phyloP scores from a whole-genome alignment of 2,797 vertebrate genomes.

The Myotis findleyi region DNA sequence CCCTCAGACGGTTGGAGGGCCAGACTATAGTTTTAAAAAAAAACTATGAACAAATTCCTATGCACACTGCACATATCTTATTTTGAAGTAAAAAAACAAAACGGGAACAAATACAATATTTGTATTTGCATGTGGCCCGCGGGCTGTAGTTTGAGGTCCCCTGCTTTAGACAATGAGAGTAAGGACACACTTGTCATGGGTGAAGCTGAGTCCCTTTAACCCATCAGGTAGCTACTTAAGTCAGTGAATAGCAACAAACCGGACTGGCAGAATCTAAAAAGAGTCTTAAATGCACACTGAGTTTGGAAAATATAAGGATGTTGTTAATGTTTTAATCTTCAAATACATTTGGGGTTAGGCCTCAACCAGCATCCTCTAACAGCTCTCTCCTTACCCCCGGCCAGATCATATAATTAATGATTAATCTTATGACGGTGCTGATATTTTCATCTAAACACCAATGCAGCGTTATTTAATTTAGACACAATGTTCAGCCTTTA shows the following conservation, averaged over 20 bases:
- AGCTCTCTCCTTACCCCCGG: too few relatives aligned
- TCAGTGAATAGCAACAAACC: not conserved
- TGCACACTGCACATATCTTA: too few relatives aligned
- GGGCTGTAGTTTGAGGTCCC: too few relatives aligned
- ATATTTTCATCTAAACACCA: not conserved
- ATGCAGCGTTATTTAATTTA: not conserved
- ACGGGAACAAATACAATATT: too few relatives aligned
- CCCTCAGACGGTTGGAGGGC: too few relatives aligned
- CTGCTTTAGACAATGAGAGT: not conserved
- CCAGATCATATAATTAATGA: not conserved
- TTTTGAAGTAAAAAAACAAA: too few relatives aligned
- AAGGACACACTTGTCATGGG: not conserved
- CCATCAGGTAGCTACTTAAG: not conserved
- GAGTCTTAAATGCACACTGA: not conserved
- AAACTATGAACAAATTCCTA: too few relatives aligned
- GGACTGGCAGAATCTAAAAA: not conserved
- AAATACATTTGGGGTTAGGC: not conserved
- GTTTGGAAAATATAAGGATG: not conserved
- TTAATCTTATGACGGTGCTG: not conserved
- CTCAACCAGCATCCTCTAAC: not conserved
- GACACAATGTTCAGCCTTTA: not conserved
- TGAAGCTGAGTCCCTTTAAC: not conserved
- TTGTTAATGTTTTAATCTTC: not conserved
- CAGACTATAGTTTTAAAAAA: too few relatives aligned
- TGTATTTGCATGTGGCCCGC: too few relatives aligned